Evolutionary conservation across 1,140 invertebrate species (phyloP).

Genomic region (Lanistes nyassanus): DNA sequence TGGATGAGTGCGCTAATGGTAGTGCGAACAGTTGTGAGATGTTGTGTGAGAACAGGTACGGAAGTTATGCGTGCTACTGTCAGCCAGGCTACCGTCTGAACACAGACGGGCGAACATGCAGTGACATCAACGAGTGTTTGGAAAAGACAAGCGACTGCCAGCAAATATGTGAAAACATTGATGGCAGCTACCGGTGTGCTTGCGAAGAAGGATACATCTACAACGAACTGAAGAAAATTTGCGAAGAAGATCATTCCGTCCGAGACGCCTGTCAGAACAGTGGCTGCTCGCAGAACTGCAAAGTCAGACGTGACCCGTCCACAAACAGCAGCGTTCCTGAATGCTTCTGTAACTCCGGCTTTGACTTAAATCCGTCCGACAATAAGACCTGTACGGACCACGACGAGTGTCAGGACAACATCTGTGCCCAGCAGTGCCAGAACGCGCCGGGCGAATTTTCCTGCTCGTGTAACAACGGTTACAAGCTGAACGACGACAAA

Average conservation of each 20-base stretch:
- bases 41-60: constrained; percentile 39
- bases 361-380: background rate
- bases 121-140: constrained; percentile 64
- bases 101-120: background rate
- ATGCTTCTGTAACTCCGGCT: background rate
- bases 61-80: constrained; percentile 42
- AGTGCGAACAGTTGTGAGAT: background rate
- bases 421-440: constrained; percentile 35
- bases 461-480: constrained; percentile 37
- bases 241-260: background rate
- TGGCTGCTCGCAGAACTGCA: background rate
- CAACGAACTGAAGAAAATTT: background rate
- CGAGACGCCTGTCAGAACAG: background rate
- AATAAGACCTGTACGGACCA: constrained; percentile 23
- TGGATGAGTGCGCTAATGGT: background rate
- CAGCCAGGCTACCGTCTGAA: constrained; percentile 29
- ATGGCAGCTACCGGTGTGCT: constrained; percentile 19
- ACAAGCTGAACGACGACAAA: constrained; percentile 29
- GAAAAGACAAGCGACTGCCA: constrained; percentile 53
- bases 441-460: constrained; percentile 40
- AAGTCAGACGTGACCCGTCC: background rate
- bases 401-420: background rate
- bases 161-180: constrained; percentile 49
- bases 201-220: background rate
- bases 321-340: background rate